A percentile compares a stretch with the other conserved stretches of the same genome.
Evolutionary conservation across 2,888 invertebrate genomes (phyloP).

Genomic region (Dicyrtomina minuta): DNA sequence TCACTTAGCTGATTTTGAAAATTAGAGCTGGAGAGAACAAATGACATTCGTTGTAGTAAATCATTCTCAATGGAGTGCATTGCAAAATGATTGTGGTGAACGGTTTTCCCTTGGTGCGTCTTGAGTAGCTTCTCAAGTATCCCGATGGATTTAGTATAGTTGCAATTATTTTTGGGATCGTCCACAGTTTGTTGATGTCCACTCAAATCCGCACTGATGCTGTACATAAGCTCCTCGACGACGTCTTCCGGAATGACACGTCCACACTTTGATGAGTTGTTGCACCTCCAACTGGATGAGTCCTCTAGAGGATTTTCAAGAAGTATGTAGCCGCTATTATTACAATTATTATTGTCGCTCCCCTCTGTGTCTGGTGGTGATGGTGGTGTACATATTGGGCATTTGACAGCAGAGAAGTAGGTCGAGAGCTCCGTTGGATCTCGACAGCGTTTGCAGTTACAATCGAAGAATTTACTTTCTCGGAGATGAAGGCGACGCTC

Average conservation of each 20-base stretch:
- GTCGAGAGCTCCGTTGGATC: conserved; percentile 45
- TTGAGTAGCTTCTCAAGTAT: conserved; percentile 35
- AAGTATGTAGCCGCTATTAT: conserved; percentile 16
- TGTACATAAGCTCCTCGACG: conserved; percentile 13
- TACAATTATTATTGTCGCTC: too few relatives aligned
- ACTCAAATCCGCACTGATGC: neutral
- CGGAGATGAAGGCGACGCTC: conserved; percentile 38
- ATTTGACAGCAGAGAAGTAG: conserved; percentile 47
- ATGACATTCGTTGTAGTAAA: conserved; percentile 43
- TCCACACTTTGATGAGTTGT: conserved; percentile 19
- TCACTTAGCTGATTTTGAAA: conserved; percentile 31
- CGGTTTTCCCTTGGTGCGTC: conserved; percentile 33
- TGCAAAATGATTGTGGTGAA: conserved; percentile 45
- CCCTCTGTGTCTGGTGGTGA: neutral
- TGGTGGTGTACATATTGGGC: conserved; percentile 34
- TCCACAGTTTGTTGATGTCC: neutral
- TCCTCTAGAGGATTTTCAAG: conserved; percentile 19
- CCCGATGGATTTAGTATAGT: conserved; percentile 25
- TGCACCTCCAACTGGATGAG: conserved; percentile 25
- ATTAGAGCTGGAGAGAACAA: conserved; percentile 30
- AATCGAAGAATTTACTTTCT: conserved; percentile 47
- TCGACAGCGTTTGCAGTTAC: conserved; percentile 41
- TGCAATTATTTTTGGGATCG: conserved; percentile 1
- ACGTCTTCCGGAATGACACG: conserved; percentile 8
- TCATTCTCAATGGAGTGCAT: conserved; percentile 47